Evolutionary conservation across 1,140 invertebrate species (phyloP), one percentile per base, ranked within the genome.

Genomic region (Orius laevigatus): DNA sequence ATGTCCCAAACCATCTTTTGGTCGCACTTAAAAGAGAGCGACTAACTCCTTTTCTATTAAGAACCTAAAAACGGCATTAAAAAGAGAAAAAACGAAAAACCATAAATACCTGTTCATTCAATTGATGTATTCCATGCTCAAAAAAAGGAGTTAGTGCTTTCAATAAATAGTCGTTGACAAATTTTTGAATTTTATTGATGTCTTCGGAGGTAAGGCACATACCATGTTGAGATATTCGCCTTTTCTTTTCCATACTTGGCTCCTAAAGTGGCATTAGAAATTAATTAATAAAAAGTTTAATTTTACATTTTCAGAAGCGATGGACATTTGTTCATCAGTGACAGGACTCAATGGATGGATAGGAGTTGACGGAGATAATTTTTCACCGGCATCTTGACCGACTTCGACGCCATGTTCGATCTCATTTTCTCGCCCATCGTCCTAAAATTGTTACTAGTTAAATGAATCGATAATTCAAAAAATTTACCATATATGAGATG

Each of bases 1-100:
- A 88, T 9, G 84, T 82, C 32, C 83, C 88, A 69, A 96, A 95
- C 83, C 88, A 92, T 57, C 92, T 72, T 68, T 91, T 93, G 5
- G 91, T 93, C 6, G 87, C 91, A 66, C 84, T 91, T 40, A 96
- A 75, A 34, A 97, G 66, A 1, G 89, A 92, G 59, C 88, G 75
- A 62, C 89, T 91, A 1, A 94, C 80, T 6, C 88, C 86, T 67
- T 93, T 93, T 59, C 84, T 84, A 59, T 85, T 87, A 14, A 81
- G 76, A 50, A 81, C 74, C 70, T 73, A 51, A 46, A 53, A 56
- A 32, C n/a, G n/a, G n/a, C n/a, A 52, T 53, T 47, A 38, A 46
- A 16, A 12, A 39, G 35, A 48, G 25, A 15, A 45, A 12, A 32
- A 12, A 31, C 11, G 9, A 25, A 51, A 36, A 15, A 48, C 25